These are phyloP conservation scores for Protosalanx chinensis DNA, from an alignment of 2,797 vertebrate species.

Conservation along the genomic window DNA sequence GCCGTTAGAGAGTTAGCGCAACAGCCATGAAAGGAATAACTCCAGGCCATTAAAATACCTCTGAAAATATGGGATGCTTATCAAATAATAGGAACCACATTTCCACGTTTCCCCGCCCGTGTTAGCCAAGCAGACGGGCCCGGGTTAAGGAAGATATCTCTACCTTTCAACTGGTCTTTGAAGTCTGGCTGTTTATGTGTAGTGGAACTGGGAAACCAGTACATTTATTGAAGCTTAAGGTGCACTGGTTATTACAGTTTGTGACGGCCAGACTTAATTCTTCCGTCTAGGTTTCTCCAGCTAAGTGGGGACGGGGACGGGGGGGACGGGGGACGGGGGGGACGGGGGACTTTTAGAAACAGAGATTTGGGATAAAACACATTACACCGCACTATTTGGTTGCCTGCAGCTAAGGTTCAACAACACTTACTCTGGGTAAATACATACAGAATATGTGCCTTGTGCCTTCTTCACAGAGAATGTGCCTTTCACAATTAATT, in stretches of 20 bases:
- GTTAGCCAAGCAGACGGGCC: constrained; percentile 49
- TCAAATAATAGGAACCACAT: constrained; percentile 87
- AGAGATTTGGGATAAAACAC: not conserved
- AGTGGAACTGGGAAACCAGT: constrained; percentile 61
- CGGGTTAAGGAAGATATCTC: constrained; percentile 63
- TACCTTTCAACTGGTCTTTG: constrained; percentile 74
- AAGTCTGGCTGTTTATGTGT: constrained; percentile 62
- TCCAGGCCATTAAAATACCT: constrained; percentile 79
- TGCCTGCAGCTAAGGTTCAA: not conserved
- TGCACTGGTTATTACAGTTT: constrained; percentile 48
- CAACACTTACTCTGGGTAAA: not conserved
- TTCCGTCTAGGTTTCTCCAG: not conserved
- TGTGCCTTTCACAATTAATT: too few species aligned
- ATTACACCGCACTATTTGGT: not conserved
- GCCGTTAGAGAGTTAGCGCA: constrained; percentile 51
- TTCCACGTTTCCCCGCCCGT: constrained; percentile 56
- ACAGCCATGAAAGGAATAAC: constrained; percentile 72
- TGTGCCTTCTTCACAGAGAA: too few species aligned
- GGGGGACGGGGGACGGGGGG: too few species aligned
- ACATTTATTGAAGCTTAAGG: constrained; percentile 38
- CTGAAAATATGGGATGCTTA: constrained; percentile 82
- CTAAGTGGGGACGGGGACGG: not conserved
- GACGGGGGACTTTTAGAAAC: not conserved
- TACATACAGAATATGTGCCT: not conserved
- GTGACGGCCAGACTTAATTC: constrained; percentile 23